A percentile compares a stretch with the other conserved stretches of the same genome.
These are phyloP conservation scores for Rhadina sibilatrix DNA, from an alignment of 2,113 vertebrate species.

Conservation along the genomic window DNA sequence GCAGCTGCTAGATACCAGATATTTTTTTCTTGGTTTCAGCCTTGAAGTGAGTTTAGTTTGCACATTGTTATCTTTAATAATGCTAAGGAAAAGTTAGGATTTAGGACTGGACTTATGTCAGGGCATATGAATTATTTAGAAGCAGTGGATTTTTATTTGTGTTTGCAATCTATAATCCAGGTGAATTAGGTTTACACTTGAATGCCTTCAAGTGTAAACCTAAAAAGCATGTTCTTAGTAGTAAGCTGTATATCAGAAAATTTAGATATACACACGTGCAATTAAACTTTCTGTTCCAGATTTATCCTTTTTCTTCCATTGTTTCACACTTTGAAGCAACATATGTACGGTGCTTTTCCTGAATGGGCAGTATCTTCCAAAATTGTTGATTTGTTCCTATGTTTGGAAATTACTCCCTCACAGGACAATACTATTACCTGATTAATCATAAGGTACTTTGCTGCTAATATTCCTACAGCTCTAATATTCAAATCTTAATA, in stretches of 20 bases:
- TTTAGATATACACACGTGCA: not conserved
- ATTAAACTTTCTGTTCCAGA: not conserved
- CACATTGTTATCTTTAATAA: not conserved
- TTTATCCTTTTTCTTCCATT: constrained; percentile 1
- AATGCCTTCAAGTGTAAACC: not conserved
- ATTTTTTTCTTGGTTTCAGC: not conserved
- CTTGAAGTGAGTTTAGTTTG: not conserved
- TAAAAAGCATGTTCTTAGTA: not conserved
- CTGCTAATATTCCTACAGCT: not conserved
- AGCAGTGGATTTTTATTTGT: not conserved
- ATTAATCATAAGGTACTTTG: not conserved
- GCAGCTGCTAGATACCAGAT: not conserved
- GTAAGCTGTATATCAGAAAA: not conserved
- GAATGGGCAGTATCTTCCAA: not conserved
- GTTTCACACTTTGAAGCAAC: not conserved
- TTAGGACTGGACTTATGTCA: not conserved
- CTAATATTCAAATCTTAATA: not conserved
- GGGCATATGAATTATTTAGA: not conserved
- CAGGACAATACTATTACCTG: not conserved
- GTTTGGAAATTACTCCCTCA: not conserved
- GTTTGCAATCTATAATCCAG: not conserved
- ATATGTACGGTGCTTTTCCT: not conserved
- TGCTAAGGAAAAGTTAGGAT: not conserved
- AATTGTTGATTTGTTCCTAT: not conserved
- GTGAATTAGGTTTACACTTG: too few species aligned